Base-by-base conservation (phyloP, 2,888 invertebrate genomes). In the Mesorhabditis belari region DNA sequence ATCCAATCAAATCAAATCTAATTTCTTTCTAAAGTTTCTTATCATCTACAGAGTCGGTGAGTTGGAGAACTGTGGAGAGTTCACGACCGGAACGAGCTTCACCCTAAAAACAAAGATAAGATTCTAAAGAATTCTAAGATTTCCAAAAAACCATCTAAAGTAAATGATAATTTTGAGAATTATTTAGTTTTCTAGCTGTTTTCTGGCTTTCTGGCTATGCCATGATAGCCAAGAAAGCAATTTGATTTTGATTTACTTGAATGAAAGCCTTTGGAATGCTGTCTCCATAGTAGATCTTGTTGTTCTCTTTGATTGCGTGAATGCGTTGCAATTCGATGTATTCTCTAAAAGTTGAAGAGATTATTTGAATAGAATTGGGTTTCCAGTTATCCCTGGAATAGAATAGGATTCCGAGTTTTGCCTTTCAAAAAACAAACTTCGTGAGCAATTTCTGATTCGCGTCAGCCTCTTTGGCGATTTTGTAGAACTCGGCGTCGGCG, bases 401-500 rank as follows among this genome's bases (percentile, higher is more conserved):
- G 12, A 51, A 19, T 2, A 51, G 9, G n/a, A 19, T 51, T 23
- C 25, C 4, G 5, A 24, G n/a, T 9, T 53, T 3, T 23, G 4
- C 21, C 23, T 25, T 19, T 21, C 6, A 19, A 5, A 53, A 53
- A 2, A 25, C 25, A 29, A 59, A 59, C 17, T 21, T 85, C 85
- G 79, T 91, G 89, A 5, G 89, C 87, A 80, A 61, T 4, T 68
- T 27, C 50, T 64, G 66, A 35, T 72, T 70, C 12, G 69, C 60
- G 24, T 89, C 89, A 0, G 91, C 88, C 80, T 88, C 86, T 80
- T 87, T 88, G 76, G 88, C 85, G 58, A 87, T 83, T 75, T 88
- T 87, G 81, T 91, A 92, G 80, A 84, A 89, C 63, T 89, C 88
- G 2, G 91, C 90, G 81, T 92, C 91, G 0, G 91, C 87, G 74